Evolutionary conservation across 2,888 invertebrate genomes (phyloP).

Genomic region (Coelopa pilipes): DNA sequence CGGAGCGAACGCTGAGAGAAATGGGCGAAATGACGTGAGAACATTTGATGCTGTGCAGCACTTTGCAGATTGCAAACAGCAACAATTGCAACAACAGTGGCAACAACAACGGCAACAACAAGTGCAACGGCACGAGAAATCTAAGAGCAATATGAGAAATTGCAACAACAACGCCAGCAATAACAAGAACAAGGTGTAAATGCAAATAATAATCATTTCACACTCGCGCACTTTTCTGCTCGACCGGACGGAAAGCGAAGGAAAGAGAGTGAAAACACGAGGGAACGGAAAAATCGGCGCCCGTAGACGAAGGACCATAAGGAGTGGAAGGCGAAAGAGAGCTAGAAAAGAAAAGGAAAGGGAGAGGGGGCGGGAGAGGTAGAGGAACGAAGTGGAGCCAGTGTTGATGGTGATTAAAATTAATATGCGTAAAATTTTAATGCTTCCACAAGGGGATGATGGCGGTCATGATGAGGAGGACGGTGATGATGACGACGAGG

Average conservation of each 20-base stretch:
- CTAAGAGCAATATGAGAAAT: neutral
- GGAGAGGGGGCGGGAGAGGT: neutral
- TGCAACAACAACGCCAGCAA: neutral
- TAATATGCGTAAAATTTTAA: constrained; percentile 11
- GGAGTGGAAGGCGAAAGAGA: neutral
- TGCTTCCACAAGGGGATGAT: neutral
- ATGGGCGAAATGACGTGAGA: neutral
- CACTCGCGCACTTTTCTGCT: constrained; percentile 22
- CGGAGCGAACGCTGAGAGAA: neutral
- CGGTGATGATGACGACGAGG: too few relatives aligned
- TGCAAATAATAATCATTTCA: constrained; percentile 16
- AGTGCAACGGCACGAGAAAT: neutral
- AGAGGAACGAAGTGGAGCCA: neutral
- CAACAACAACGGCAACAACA: neutral
- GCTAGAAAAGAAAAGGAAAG: neutral
- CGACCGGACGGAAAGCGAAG: constrained; percentile 15
- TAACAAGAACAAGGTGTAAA: neutral
- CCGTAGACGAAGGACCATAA: too few relatives aligned
- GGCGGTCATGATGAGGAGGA: too few relatives aligned
- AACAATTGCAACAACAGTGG: neutral
- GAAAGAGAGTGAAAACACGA: neutral
- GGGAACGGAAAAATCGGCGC: neutral
- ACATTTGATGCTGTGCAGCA: constrained; percentile 8
- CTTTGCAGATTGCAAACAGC: constrained; percentile 22
- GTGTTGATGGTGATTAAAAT: constrained; percentile 11